phyloP scores from a whole-genome alignment of 2,797 vertebrate species.

The Avahi laniger region DNA sequence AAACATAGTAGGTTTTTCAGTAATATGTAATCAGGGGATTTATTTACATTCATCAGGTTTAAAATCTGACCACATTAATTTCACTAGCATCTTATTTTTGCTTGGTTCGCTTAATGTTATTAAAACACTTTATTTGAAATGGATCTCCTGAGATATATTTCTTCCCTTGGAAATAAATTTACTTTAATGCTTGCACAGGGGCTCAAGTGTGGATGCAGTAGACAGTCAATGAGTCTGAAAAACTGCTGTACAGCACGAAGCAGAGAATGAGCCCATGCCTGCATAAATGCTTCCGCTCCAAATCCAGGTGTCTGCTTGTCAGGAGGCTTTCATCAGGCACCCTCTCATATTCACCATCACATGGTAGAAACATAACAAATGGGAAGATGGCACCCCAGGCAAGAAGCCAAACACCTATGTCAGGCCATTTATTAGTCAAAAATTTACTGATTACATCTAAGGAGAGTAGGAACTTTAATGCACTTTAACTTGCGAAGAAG shows the following conservation, averaged over 20 bases:
- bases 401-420: neutral
- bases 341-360: neutral
- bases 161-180: conserved; percentile 43
- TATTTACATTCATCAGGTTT: conserved; percentile 53
- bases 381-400: rapidly evolving
- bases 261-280: neutral
- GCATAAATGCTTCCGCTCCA: neutral
- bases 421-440: neutral
- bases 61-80: conserved; percentile 62
- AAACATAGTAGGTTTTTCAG: neutral
- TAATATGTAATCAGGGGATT: conserved; percentile 16
- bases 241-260: neutral
- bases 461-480: neutral
- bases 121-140: conserved; percentile 49
- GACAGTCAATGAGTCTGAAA: neutral
- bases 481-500: neutral
- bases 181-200: conserved; percentile 19
- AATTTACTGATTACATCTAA: neutral
- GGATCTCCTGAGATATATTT: conserved; percentile 21
- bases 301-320: neutral
- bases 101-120: conserved; percentile 62
- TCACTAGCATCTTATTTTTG: conserved; percentile 69
- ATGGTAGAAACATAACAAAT: neutral
- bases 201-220: neutral
- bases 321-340: neutral